phyloP scores from a whole-genome alignment of 2,113 vertebrate genomes.

The human region DNA sequence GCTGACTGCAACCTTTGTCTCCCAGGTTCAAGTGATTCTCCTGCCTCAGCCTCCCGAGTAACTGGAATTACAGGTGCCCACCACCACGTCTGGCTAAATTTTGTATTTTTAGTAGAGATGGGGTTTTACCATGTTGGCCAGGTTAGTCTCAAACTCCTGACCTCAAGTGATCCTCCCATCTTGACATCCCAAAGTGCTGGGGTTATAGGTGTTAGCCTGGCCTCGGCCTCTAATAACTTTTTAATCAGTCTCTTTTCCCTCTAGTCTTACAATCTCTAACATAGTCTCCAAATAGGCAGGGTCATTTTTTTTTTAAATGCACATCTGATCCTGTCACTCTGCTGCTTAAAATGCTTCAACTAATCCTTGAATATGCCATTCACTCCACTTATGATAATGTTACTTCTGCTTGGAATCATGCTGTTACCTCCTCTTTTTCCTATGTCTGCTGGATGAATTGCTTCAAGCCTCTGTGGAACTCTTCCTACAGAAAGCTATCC shows the following conservation, averaged over 20 bases:
- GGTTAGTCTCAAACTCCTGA: no score
- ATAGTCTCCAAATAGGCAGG: neutral
- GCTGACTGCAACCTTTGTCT: no score
- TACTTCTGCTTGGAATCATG: neutral
- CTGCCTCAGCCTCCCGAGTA: no score
- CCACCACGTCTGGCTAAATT: no score
- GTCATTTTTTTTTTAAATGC: neutral
- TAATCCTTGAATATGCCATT: neutral
- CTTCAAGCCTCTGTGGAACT: constrained; percentile 7
- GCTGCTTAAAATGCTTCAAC: neutral
- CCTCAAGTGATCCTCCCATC: no score
- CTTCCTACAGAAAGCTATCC: neutral
- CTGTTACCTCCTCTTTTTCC: neutral
- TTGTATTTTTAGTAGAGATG: no score
- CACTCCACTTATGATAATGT: neutral
- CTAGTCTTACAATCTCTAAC: neutral
- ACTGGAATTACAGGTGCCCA: no score
- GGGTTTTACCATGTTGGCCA: no score
- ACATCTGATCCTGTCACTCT: constrained; percentile 17
- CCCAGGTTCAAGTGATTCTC: no score
- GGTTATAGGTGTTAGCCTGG: neutral
- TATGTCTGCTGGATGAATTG: neutral
- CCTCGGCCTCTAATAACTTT: neutral
- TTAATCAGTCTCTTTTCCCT: neutral
- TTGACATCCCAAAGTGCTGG: no score